These are phyloP conservation scores for Meloidogyne exigua DNA, from an alignment of 1,140 invertebrate species.

Conservation along the genomic window DNA sequence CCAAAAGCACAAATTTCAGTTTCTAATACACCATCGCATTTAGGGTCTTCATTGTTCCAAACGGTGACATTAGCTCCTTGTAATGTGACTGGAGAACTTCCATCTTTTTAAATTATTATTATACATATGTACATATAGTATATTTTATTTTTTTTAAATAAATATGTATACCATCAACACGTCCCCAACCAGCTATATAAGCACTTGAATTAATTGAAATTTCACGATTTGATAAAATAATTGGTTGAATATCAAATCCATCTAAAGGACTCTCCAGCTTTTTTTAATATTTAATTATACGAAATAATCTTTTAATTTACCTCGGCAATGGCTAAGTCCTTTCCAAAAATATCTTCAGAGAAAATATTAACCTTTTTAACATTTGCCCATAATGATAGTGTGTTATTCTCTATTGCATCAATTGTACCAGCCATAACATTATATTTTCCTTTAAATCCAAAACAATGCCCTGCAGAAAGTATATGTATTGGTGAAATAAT, in stretches of 20 bases:
- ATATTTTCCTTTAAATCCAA: conserved; percentile 18
- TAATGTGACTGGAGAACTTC: conserved; percentile 15
- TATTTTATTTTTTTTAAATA: not conserved
- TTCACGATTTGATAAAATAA: conserved; percentile 11
- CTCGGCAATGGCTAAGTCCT: conserved; percentile 14
- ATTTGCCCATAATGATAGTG: not conserved
- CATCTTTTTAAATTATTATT: too few species aligned
- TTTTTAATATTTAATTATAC: not conserved
- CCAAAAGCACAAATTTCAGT: conserved; percentile 23
- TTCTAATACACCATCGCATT: conserved; percentile 16
- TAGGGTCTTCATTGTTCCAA: conserved; percentile 12
- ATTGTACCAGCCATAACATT: conserved; percentile 13
- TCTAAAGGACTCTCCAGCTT: not conserved
- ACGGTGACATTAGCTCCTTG: conserved; percentile 15
- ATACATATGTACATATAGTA: too few species aligned
- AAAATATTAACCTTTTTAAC: conserved; percentile 11
- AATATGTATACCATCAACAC: not conserved
- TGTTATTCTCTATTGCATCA: conserved; percentile 13
- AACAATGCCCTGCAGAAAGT: conserved; percentile 18
- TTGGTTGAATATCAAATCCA: conserved; percentile 9
- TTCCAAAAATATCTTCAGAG: conserved; percentile 17
- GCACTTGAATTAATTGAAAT: conserved; percentile 9
- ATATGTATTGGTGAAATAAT: conserved; percentile 1
- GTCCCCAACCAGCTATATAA: conserved; percentile 25
- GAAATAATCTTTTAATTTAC: not conserved